phyloP scores from a whole-genome alignment of 1,140 invertebrate species.

The Drosophila persimilis region DNA sequence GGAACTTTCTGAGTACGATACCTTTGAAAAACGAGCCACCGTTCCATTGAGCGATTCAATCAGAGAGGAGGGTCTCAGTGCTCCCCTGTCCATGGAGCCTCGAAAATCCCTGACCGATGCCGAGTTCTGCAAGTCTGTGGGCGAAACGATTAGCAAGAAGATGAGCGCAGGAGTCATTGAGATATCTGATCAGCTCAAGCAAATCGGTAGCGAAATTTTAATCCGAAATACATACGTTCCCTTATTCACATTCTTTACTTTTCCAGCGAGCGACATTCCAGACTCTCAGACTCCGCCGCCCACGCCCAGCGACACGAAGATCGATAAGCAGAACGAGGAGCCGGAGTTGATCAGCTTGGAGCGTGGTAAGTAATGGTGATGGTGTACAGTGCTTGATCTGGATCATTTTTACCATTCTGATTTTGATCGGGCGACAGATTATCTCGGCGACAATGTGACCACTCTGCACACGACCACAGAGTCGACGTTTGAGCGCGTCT shows the following conservation, averaged over 20 bases:
- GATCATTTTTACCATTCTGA: not conserved
- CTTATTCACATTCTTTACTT: not conserved
- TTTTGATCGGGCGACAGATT: constrained; percentile 38
- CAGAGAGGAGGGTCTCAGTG: constrained; percentile 52
- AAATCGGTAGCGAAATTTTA: constrained; percentile 48
- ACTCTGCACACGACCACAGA: constrained; percentile 77
- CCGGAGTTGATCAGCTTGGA: constrained; percentile 51
- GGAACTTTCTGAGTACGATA: constrained; percentile 33
- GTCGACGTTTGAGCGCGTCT: constrained; percentile 76
- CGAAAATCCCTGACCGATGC: constrained; percentile 80
- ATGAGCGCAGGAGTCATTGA: constrained; percentile 82
- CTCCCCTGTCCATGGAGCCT: constrained; percentile 66
- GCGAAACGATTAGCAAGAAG: constrained; percentile 82
- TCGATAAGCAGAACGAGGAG: constrained; percentile 65
- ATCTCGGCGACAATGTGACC: constrained; percentile 68
- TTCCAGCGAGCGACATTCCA: constrained; percentile 76
- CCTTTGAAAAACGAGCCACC: constrained; percentile 43
- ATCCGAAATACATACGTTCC: not conserved
- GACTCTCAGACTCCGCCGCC: constrained; percentile 82
- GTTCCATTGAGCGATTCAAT: constrained; percentile 41
- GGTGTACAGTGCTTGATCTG: too few species aligned
- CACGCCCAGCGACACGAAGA: constrained; percentile 77
- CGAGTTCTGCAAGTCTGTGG: constrained; percentile 81
- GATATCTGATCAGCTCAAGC: constrained; percentile 75
- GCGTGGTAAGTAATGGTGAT: constrained; percentile 33